phyloP scores from a whole-genome alignment of 2,113 vertebrate species.

The Canis aureus region DNA sequence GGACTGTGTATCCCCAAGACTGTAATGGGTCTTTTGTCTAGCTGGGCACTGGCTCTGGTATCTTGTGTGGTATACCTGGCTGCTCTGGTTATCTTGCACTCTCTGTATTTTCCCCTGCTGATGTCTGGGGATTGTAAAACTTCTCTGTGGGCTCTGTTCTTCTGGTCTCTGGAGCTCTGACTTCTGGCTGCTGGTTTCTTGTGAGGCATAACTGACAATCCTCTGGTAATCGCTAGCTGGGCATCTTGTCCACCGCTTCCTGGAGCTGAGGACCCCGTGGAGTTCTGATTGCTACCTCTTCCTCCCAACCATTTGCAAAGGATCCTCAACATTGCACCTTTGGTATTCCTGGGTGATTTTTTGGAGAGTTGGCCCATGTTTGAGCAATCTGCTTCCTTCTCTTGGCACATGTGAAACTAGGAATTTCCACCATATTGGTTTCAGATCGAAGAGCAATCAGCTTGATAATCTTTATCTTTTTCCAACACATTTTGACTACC shows the following conservation, averaged over 20 bases:
- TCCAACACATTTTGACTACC: background rate
- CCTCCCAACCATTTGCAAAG: background rate
- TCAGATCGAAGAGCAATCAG: background rate
- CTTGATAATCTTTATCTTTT: background rate
- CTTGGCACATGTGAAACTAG: background rate
- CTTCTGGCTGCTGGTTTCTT: background rate
- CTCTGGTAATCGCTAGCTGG: background rate
- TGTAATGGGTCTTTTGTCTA: background rate
- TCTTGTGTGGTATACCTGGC: rapidly evolving
- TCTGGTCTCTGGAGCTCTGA: background rate
- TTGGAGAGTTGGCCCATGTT: rapidly evolving
- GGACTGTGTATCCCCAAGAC: background rate
- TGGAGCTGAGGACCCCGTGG: background rate
- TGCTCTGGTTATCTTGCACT: background rate
- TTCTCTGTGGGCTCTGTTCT: background rate
- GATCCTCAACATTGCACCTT: background rate
- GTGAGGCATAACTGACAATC: background rate
- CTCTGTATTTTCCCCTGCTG: background rate
- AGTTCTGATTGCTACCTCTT: background rate
- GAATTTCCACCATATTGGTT: background rate
- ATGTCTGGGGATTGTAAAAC: background rate
- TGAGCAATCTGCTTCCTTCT: background rate
- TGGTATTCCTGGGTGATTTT: background rate
- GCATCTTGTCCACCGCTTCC: background rate
- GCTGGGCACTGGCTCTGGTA: rapidly evolving